A percentile compares a stretch with the other conserved stretches of the same genome.
Evolutionary conservation across 2,113 vertebrate genomes (phyloP).

Genomic region (Triplophysa rosa): DNA sequence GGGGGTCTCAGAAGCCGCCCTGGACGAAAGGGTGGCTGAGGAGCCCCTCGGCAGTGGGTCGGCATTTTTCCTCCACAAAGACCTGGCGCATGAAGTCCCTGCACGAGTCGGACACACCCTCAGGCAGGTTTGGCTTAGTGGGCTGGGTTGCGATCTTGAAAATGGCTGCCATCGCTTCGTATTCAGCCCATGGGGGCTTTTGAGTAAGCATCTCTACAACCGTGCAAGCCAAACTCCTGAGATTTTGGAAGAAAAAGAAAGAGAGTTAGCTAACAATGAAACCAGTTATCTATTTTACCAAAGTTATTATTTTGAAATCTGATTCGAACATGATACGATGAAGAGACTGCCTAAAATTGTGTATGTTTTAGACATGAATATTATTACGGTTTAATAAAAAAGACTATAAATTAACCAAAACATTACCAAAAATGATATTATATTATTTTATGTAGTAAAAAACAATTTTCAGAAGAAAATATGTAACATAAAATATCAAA

Average conservation of each 20-base stretch:
- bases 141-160: constrained; percentile 93
- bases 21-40: constrained; percentile 83
- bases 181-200: constrained; percentile 90
- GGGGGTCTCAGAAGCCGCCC: constrained; percentile 76
- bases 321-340: too few species aligned
- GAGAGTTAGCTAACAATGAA: neutral
- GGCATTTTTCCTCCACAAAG: constrained; percentile 88
- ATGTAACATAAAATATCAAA: too few species aligned
- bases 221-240: constrained; percentile 88
- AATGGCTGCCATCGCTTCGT: constrained; percentile 90
- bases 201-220: constrained; percentile 92
- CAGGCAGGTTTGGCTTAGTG: constrained; percentile 84
- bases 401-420: too few species aligned
- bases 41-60: constrained; percentile 84
- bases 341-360: too few species aligned
- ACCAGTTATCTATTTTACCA: neutral
- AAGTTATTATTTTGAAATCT: too few species aligned
- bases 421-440: too few species aligned
- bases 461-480: too few species aligned
- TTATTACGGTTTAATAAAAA: too few species aligned
- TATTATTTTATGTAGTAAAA: too few species aligned
- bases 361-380: too few species aligned
- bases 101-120: constrained; percentile 79
- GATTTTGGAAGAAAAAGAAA: constrained; percentile 10
- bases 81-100: constrained; percentile 86